Base-by-base conservation (phyloP, 2,113 vertebrate genomes). In the Mustela lutreola region DNA sequence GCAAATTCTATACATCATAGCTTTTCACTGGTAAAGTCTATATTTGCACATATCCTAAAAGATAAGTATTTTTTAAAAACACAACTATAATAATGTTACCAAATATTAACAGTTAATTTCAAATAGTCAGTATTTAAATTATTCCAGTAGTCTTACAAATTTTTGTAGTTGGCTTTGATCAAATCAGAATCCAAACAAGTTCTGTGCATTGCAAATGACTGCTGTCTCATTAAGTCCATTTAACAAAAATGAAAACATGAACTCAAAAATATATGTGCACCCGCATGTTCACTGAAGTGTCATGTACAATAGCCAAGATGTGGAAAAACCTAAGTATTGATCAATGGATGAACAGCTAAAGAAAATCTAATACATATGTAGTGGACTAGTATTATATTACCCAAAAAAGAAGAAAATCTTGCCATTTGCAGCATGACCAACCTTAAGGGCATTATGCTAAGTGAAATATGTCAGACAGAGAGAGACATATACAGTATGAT, bases 151-250 rank as follows among this genome's bases (percentile, higher is more conserved):
- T 58, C 79, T 85, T 39, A 50, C 21, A 60, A 56, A 83, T 28
- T 94, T 90, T 80, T 79, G 56, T 48, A 76, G 67, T 62, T 92
- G 80, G 60, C 42, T 94, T 94, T 92, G 50, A 80, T 84, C 71
- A 97, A 94, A 78, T 90, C 48, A 90, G 45, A n/a, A 82, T 71
- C 39, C 53, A 65, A 78, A 87, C 8, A 65, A 76, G 19, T 78
- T 26, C 53, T 56, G 58, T 7, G 67, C 50, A n/a, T n/a, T 76
- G 60, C 42, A 63, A 89, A 2, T 33, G 42, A 65, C 26, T 70
- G 19, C 21, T 62, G 7, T 65, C 9, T 91, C 33, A 39, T 88
- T 42, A 89, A 70, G 24, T 67, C 80, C 31, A 91, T 45, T 91
- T 62, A 58, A 88, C 33, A 65, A 62, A 89, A 94, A 73, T 7